Conservation (phyloP, 2,888 invertebrate species). For the Callosobruchus maculatus region DNA sequence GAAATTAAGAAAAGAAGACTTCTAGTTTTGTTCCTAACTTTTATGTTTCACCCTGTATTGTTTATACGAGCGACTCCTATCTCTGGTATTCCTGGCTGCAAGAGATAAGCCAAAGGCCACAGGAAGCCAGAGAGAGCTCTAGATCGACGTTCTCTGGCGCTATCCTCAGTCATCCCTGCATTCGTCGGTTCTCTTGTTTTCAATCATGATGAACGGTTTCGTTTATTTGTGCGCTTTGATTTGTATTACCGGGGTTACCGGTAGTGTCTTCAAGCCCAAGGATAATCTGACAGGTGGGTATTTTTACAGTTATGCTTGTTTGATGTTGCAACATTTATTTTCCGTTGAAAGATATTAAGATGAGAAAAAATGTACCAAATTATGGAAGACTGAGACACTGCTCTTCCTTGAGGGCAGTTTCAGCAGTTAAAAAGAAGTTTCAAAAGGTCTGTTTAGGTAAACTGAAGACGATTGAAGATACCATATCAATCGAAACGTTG, state of each 20-base stretch:
- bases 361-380: too few species aligned
- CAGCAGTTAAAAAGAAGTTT: too few species aligned
- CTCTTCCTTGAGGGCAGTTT: too few species aligned
- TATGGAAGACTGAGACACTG: too few species aligned
- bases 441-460: too few species aligned
- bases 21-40: too few species aligned
- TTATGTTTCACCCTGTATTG: neutral
- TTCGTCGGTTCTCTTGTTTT: neutral
- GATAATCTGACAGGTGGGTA: neutral
- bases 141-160: neutral
- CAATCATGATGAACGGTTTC: neutral
- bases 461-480: too few species aligned
- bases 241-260: neutral
- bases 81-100: neutral
- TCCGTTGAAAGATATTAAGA: too few species aligned
- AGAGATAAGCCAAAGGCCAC: neutral
- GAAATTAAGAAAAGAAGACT: too few species aligned
- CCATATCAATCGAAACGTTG: too few species aligned
- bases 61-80: neutral
- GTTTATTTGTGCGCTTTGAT: neutral
- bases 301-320: too few species aligned
- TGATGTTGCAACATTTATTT: too few species aligned
- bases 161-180: neutral
- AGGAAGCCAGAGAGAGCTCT: neutral
- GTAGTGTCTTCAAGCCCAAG: neutral